Conservation (phyloP, 2,797 vertebrate species). For the Odontamblyopus lacepedii region DNA sequence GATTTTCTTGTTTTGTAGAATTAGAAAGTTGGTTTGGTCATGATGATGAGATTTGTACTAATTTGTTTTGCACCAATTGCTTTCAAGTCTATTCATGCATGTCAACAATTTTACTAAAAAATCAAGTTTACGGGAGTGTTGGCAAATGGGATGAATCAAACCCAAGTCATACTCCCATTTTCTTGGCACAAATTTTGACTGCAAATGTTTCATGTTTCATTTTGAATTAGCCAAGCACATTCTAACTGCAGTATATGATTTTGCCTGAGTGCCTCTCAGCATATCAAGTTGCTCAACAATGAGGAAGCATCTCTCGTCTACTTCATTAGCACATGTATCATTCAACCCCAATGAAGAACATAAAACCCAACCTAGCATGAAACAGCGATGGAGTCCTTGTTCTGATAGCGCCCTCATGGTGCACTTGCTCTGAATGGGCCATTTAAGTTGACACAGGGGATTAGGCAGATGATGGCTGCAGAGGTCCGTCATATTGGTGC, state of each 20-base stretch:
- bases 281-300: conserved; percentile 50
- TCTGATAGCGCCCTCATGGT: conserved; percentile 61
- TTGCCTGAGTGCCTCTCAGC: conserved; percentile 42
- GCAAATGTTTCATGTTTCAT: conserved; percentile 4
- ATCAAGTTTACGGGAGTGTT: not conserved
- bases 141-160: not conserved
- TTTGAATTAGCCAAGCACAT: conserved; percentile 42
- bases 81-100: not conserved
- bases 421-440: conserved; percentile 75
- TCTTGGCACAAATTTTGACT: not conserved
- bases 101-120: not conserved
- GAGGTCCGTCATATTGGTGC: conserved; percentile 63
- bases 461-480: conserved; percentile 70
- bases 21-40: no score
- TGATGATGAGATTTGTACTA: no score
- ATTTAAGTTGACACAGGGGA: conserved; percentile 78
- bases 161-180: not conserved
- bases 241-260: conserved; percentile 28
- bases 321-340: conserved; percentile 70
- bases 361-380: conserved; percentile 73
- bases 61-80: no score
- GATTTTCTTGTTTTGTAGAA: no score
- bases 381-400: conserved; percentile 54
- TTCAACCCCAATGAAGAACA: conserved; percentile 64
- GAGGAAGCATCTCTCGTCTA: conserved; percentile 61